Base-by-base conservation (phyloP, 35 echinoderm and acorn worm genomes). In the Ophioderma brevispina region DNA sequence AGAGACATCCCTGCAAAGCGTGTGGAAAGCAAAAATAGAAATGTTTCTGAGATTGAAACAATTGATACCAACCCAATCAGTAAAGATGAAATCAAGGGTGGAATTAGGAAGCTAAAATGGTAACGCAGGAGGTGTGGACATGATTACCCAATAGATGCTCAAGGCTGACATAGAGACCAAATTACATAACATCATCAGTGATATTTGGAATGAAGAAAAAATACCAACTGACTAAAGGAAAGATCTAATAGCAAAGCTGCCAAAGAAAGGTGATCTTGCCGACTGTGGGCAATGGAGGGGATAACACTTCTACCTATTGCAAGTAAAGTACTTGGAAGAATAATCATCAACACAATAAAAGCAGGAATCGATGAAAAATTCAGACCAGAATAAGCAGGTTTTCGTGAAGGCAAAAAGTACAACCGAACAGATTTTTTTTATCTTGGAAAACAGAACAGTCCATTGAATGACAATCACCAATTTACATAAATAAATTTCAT, bases 211-310 rank as follows among this genome's bases (percentile, higher is more conserved):
- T 81, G 21, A 81, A 17, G 79, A 81, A 38, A 17, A 81, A 81
- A 34, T 81, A 81, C 79, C 79, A 36, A 38, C 35, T 42, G 79
- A 81, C 25, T 81, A 37, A 37, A 81, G 39, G 15, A 81, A 81
- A 6, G 11, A 78, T 6, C 31, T 81, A 15, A 90, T 90, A 31
- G 39, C 82, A 40, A 90, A 90, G 30, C 77, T 82, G 35, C 77
- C 77, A 33, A 90, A 81, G 50, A 90, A 90, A 81, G 79, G 79
- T 35, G 52, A 82, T 38, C 41, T 90, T 38, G 76, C 77, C 28
- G 78, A 90, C 36, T 90, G 79, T 39, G 76, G 76, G 52, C 81
- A 90, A 43, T 90, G 77, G 87, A 52, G 87, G 79, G 78, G 17
- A 82, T 82, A 36, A 39, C 87, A 15, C 79, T 82, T 35, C 87